These are phyloP conservation scores for Anthoscopus minutus DNA, from an alignment of 2,113 vertebrate genomes.

Conservation along the genomic window DNA sequence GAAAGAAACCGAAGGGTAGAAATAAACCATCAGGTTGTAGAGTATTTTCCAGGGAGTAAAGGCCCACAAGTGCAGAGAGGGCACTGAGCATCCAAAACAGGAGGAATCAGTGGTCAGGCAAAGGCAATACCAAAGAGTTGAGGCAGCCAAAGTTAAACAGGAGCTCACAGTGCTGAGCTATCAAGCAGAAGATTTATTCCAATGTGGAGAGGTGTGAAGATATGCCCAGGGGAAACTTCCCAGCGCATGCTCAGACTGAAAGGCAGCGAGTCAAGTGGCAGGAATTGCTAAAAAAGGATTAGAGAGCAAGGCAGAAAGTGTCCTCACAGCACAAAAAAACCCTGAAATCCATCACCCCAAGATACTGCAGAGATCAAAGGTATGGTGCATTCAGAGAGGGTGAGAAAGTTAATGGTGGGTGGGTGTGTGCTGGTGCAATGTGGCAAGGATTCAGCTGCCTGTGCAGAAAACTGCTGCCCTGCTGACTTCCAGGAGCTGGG, in stretches of 20 bases:
- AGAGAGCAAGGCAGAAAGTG: neutral
- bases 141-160: neutral
- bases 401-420: neutral
- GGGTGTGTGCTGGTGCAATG: neutral
- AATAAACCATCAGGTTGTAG: neutral
- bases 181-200: neutral
- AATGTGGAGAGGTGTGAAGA: neutral
- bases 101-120: neutral
- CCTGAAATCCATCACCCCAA: neutral
- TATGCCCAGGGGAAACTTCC: neutral
- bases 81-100: neutral
- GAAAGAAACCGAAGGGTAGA: neutral
- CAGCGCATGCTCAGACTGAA: neutral
- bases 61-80: neutral
- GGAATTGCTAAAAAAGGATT: neutral
- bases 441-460: neutral
- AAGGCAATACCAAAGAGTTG: neutral
- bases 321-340: neutral
- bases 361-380: fast-evolving
- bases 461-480: neutral
- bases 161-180: neutral
- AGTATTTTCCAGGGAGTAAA: neutral
- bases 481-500: neutral
- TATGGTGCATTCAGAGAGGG: neutral
- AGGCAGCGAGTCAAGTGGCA: neutral